Percentiles rank a stretch among this genome's conserved stretches.
phyloP scores from a whole-genome alignment of 2,113 vertebrate genomes.

The Melanotaenia duboulayi region DNA sequence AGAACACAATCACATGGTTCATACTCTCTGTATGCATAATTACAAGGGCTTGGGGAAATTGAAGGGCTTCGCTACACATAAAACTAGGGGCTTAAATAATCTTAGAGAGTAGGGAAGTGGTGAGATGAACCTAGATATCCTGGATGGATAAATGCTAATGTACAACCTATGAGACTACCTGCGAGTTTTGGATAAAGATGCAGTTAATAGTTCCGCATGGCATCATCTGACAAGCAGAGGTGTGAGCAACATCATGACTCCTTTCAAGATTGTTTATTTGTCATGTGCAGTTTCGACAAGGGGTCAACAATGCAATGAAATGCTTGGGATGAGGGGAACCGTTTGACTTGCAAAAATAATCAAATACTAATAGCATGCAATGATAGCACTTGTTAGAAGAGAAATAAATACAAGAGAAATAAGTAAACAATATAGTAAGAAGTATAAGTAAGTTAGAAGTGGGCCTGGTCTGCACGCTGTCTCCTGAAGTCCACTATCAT shows the following conservation, averaged over 20 bases:
- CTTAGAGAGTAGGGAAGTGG: slow-evolving; percentile 52
- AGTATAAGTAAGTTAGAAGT: too few species aligned
- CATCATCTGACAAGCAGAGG: slow-evolving; percentile 34
- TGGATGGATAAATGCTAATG: slow-evolving; percentile 54
- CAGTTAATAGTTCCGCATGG: slow-evolving; percentile 53
- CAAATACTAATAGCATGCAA: too few species aligned
- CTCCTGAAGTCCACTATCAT: too few species aligned
- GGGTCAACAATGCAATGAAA: too few species aligned
- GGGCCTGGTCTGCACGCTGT: too few species aligned
- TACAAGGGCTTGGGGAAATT: slow-evolving; percentile 69
- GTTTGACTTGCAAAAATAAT: too few species aligned
- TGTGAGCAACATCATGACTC: slow-evolving; percentile 28
- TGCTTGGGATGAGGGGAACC: too few species aligned
- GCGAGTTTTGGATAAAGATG: slow-evolving; percentile 42
- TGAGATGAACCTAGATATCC: slow-evolving; percentile 57
- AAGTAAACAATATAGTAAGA: too few species aligned
- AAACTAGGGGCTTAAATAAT: slow-evolving; percentile 70
- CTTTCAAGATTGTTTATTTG: too few species aligned
- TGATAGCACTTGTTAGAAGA: too few species aligned
- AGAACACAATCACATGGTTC: slow-evolving; percentile 67
- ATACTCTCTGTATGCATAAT: slow-evolving; percentile 73
- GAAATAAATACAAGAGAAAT: too few species aligned
- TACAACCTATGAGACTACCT: slow-evolving; percentile 20
- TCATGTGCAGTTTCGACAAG: too few species aligned
- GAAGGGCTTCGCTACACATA: slow-evolving; percentile 60